Evolutionary conservation across 2,888 invertebrate species (phyloP), one percentile per base, ranked within the genome.

Genomic region (Stenichneumon culpator): DNA sequence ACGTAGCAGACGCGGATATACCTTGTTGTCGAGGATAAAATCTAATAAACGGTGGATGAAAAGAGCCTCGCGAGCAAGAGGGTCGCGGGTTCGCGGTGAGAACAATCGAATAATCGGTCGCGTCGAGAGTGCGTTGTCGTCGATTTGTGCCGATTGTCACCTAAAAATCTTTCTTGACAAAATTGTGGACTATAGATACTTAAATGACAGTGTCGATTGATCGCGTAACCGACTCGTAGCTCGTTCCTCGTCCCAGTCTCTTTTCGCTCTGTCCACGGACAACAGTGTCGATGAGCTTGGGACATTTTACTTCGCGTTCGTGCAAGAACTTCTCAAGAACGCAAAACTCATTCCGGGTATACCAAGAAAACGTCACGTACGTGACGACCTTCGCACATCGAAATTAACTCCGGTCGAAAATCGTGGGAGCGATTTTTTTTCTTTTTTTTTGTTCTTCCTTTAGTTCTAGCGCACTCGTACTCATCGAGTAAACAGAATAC

Each of bases 361-460:
- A 63, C 36, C 32, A 74, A 74, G 39, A 50, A 11, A 19, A 22
- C 25, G 16, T 5, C 60, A 14, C 28, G 60, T 79, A 74, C 74
- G 74, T 72, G 36, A 69, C 79, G 82, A 79, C 82, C 79, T 79
- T 79, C 75, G 19, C 63, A 14, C 68, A 47, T 74, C 36, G 39
- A 25, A 74, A 79, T 70, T 22, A 57, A 57, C 32, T 70, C 19
- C 44, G 25, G 28, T 60, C 19, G 67, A 65, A 39, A 25, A 60
- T 7, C 6, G 60, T 57, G 36, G 54, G 11, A 73, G 39, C 22
- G 22, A 54, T 50, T 36, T 36, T 54, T 6, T 36, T 60, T 25
- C 16, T n/a, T 50, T 68, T 11, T 65, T 54, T 7, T 39, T 9
- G 39, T n/a, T n/a, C n/a, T 50, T 50, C n/a, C 50, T n/a, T n/a